phyloP scores from a whole-genome alignment of 2,888 invertebrate species.

The Argyra leucocephala region DNA sequence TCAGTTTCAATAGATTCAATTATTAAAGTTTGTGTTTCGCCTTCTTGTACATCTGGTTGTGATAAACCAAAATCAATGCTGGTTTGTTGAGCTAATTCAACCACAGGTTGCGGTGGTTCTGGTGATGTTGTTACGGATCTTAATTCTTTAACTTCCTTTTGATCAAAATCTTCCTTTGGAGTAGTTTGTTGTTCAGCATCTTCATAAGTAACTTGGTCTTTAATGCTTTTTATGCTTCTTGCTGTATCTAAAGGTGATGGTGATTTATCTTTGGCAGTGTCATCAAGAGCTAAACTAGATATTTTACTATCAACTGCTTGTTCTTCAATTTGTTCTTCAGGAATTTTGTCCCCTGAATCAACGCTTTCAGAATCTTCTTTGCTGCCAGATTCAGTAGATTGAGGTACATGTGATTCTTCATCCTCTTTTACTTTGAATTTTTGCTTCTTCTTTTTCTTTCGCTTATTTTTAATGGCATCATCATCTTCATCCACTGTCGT shows the following conservation, averaged over 20 bases:
- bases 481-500: constrained; percentile 46
- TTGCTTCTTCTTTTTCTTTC: constrained; percentile 47
- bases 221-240: constrained; percentile 44
- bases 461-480: constrained; percentile 29
- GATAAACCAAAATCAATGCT: constrained; percentile 27
- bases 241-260: constrained; percentile 50
- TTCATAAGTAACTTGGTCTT: constrained; percentile 40
- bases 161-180: constrained; percentile 35
- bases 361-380: constrained; percentile 34
- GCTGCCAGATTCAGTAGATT: constrained; percentile 42
- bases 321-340: constrained; percentile 33
- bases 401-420: constrained; percentile 45
- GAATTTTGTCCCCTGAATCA: constrained; percentile 31
- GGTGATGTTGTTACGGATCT: constrained; percentile 46
- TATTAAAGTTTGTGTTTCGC: constrained; percentile 37
- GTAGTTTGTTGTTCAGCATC: constrained; percentile 53
- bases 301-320: constrained; percentile 41
- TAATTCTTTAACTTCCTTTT: constrained; percentile 44
- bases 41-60: constrained; percentile 32
- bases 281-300: constrained; percentile 48
- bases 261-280: constrained; percentile 52
- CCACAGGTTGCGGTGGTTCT: constrained; percentile 27
- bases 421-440: constrained; percentile 47
- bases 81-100: constrained; percentile 37
- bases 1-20: constrained; percentile 39